Base-by-base conservation (phyloP, 1,140 invertebrate genomes). In the Eupeodes corollae region DNA sequence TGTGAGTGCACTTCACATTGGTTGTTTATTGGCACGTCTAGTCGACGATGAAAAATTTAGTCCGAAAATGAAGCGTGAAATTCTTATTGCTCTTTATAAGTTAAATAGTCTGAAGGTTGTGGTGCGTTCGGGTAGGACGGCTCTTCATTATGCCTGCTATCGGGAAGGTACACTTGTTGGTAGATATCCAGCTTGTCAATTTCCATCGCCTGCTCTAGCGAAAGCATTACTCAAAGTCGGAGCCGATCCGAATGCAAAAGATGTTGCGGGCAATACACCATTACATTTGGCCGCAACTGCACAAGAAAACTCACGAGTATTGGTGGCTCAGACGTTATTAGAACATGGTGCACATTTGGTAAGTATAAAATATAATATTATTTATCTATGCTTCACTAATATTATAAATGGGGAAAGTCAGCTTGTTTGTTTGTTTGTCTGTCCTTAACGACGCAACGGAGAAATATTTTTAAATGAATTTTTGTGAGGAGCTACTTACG, bases 1-100 rank as follows among this genome's bases (percentile, higher is more conserved):
- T 48, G 79, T 91, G n/a, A 89, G 91, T 54, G 82, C 87, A 6
- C 72, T 94, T 48, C 87, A 93, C 58, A 69, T 90, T 43, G 82
- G 83, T 16, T 84, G 82, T 55, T 67, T 91, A 15, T 72, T 88
- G 53, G 81, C 86, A 19, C 77, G 75, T n/a, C 59, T 80, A 38
- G 57, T 79, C 14, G 75, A 71, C 43, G 75, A 74, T 56, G 57
- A 77, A 46, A 50, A 65, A 18, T 71, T 75, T 49, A 69, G 67
- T 39, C 68, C 75, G 11, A 67, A 75, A 1, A 72, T 79, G 34
- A 72, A 74, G 18, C 65, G 63, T 42, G 66, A 74, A 31, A 75
- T 84, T 31, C 74, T 84, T 56, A 69, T 70, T 55, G 75, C 77
- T n/a, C 71, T 82, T 45, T 88, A 79, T 59, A 71, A 80, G 49